Conservation (phyloP, 2,113 vertebrate genomes). For the Poeciliopsis prolifica region DNA sequence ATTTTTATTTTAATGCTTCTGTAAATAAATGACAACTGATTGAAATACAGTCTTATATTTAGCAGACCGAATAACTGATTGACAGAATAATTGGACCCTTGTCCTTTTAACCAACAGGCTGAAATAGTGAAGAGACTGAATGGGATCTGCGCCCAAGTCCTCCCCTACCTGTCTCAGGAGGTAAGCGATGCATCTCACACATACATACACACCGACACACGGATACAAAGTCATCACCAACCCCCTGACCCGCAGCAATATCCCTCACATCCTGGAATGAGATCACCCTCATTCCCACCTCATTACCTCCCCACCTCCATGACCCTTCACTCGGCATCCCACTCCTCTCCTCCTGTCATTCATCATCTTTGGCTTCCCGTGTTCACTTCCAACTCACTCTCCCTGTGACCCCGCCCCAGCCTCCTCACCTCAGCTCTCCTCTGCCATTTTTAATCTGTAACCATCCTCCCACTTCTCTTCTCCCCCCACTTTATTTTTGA, state of each 20-base stretch:
- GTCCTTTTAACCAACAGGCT: slow-evolving; percentile 78
- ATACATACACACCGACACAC: slow-evolving; percentile 9
- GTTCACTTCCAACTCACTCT: slow-evolving; percentile 46
- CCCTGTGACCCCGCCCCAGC: slow-evolving; percentile 22
- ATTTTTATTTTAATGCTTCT: background rate
- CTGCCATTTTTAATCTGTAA: slow-evolving; percentile 45
- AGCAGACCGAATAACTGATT: background rate
- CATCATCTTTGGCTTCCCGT: slow-evolving; percentile 51
- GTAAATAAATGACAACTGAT: background rate
- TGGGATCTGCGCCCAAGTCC: slow-evolving; percentile 96
- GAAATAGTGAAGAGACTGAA: slow-evolving; percentile 99
- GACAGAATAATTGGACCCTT: background rate
- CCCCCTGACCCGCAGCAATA: slow-evolving; percentile 53
- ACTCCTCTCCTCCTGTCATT: slow-evolving; percentile 43
- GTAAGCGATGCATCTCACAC: slow-evolving; percentile 66
- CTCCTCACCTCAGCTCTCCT: slow-evolving; percentile 27
- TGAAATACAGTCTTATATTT: background rate
- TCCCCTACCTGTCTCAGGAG: slow-evolving; percentile 99
- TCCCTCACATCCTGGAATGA: slow-evolving; percentile 68
- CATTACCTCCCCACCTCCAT: slow-evolving; percentile 61
- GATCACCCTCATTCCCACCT: slow-evolving; percentile 69
- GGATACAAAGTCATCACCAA: slow-evolving; percentile 37
- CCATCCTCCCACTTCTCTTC: slow-evolving; percentile 11
- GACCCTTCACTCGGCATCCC: slow-evolving; percentile 61
- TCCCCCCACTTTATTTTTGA: slow-evolving; percentile 14